These are phyloP conservation scores for Murina feae DNA, from an alignment of 2,113 vertebrate genomes.

Conservation along the genomic window DNA sequence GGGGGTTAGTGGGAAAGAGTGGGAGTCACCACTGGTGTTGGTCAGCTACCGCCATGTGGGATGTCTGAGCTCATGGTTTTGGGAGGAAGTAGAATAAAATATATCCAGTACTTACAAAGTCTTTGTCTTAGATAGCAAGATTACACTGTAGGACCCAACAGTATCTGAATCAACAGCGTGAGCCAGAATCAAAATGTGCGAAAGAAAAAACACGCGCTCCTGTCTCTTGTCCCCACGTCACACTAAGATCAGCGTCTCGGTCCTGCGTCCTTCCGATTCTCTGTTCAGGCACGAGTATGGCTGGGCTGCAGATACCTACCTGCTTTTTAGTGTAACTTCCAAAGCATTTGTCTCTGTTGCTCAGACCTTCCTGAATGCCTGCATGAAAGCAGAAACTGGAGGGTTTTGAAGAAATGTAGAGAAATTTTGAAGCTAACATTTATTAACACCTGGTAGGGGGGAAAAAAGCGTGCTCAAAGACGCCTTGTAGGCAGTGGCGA, in stretches of 20 bases:
- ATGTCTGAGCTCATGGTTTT: background rate
- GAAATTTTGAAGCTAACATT: background rate
- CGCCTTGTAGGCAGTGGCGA: background rate
- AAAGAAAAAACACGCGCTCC: background rate
- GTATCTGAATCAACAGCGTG: background rate
- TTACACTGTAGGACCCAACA: background rate
- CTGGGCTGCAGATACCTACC: background rate
- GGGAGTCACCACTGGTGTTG: background rate
- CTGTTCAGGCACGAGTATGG: background rate
- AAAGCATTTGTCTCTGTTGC: background rate
- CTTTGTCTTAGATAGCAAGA: background rate
- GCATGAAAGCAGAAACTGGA: background rate
- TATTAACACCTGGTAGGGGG: background rate
- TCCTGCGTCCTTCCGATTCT: background rate
- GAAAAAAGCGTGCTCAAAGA: background rate
- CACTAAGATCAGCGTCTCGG: background rate
- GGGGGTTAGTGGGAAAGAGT: background rate
- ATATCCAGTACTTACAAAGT: background rate
- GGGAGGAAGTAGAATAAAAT: background rate
- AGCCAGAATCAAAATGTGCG: background rate
- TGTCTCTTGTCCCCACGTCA: background rate
- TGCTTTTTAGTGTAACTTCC: background rate
- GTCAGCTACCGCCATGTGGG: background rate
- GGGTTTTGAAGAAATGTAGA: background rate
- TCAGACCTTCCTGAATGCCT: background rate